phyloP scores from a whole-genome alignment of 2,113 vertebrate species.

The Pseudorhombus dupliciocellatus region DNA sequence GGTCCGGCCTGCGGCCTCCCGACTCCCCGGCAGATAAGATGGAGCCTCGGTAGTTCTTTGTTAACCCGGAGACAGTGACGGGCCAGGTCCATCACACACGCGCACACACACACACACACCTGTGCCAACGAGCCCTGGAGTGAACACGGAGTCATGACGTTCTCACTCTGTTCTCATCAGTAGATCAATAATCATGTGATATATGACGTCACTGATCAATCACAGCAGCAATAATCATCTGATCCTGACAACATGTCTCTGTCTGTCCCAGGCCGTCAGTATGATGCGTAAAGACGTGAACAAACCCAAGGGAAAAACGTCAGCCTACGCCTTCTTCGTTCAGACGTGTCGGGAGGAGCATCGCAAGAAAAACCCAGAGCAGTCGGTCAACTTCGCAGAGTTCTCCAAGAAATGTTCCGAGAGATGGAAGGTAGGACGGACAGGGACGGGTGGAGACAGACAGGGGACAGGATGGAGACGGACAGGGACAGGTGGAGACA shows the following conservation, averaged over 20 bases:
- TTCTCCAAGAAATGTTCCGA: constrained; percentile 97
- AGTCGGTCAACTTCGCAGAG: constrained; percentile 91
- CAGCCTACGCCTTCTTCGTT: constrained; percentile 95
- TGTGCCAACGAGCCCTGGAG: no score
- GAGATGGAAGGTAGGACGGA: constrained; percentile 89
- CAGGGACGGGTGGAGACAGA: background rate
- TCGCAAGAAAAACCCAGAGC: constrained; percentile 91
- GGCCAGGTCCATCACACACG: background rate
- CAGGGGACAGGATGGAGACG: background rate
- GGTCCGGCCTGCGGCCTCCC: background rate
- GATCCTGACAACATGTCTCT: background rate
- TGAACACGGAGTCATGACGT: no score
- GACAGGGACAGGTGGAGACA: background rate
- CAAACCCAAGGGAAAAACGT: constrained; percentile 95
- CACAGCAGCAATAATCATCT: no score
- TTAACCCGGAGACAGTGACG: constrained; percentile 24
- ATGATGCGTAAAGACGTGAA: constrained; percentile 94
- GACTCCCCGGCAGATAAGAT: constrained; percentile 37
- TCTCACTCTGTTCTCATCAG: no score
- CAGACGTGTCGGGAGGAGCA: constrained; percentile 94
- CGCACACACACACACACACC: no score
- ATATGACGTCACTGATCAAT: no score
- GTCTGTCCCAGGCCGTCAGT: constrained; percentile 42
- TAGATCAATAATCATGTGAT: no score
- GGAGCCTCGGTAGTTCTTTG: constrained; percentile 62